Evolutionary conservation across 2,797 vertebrate genomes (phyloP), one percentile per base, ranked within the genome.

Genomic region (Sebastiscus tertius): DNA sequence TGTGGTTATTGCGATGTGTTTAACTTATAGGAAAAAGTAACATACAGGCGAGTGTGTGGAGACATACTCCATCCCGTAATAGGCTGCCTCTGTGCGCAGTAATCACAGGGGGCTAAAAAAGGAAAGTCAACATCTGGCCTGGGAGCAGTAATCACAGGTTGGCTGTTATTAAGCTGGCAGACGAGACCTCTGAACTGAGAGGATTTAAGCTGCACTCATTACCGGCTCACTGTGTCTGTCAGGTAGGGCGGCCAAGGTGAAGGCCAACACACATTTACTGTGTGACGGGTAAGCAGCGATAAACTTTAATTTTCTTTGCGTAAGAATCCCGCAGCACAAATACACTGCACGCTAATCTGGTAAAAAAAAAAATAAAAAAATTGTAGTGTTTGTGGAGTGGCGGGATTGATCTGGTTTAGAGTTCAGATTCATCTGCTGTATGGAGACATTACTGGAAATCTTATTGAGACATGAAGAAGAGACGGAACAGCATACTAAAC

Each of bases 81-180:
- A 87, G 81, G 80, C 82, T 79, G 87, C 75, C 67, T 89, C 65
- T 66, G 69, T 75, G 75, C 29, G 3, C 81, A 68, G 74, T 93
- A 94, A 94, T 94, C 91, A 94, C 72, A 91, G 87, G 73, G 89
- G 79, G 59, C 89, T 92, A 92, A 92, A 93, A 88, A 91, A 83
- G 91, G 91, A 94, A 94, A 93, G 91, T 93, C 86, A 92, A 92
- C 93, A 94, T 95, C 92, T 94, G 94, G 90, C 72, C 82, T 56
- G 85, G 90, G 83, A 88, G 76, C 90, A 80, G 88, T 94, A 94
- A 94, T 94, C 93, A 92, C 92, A 94, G 93, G 93, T 92, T 83
- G 85, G 87, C 81, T 87, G 87, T 92, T 93, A 95, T 94, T 94
- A 94, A 94, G 82, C 88, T 89, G 86, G 72, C 74, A 87, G 84